Evolutionary conservation across 2,113 vertebrate genomes (phyloP).

Genomic region (Cardinalis cardinalis): DNA sequence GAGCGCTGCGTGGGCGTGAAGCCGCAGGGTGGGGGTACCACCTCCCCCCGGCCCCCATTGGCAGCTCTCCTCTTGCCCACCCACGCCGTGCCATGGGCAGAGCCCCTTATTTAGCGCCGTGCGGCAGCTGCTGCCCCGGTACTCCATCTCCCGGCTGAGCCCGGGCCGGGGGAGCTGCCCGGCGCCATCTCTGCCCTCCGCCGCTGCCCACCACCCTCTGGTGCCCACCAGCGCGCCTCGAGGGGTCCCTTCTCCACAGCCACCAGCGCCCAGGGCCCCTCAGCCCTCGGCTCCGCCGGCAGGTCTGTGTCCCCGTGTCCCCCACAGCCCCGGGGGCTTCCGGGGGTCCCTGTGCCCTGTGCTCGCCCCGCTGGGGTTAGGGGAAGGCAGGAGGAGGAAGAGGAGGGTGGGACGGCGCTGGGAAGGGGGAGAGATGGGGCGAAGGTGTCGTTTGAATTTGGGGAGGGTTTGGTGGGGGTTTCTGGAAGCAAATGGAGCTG

Average conservation of each 20-base stretch:
- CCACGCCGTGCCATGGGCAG: slow-evolving; percentile 14
- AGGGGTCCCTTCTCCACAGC: background rate
- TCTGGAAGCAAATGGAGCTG: background rate
- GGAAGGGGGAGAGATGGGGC: background rate
- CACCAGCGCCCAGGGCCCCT: accelerated
- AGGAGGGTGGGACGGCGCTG: background rate
- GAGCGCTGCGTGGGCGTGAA: slow-evolving; percentile 20
- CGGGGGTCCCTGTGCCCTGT: accelerated
- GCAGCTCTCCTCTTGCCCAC: slow-evolving; percentile 40
- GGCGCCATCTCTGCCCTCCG: accelerated
- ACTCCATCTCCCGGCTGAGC: background rate
- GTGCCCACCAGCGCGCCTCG: accelerated
- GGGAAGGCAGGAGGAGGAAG: background rate
- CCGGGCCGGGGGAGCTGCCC: background rate
- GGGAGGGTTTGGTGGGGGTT: background rate
- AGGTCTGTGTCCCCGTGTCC: background rate
- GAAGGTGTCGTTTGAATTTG: accelerated
- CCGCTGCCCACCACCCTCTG: background rate
- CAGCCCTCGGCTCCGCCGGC: background rate
- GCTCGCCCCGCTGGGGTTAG: accelerated
- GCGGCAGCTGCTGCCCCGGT: background rate
- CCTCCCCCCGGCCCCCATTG: slow-evolving; percentile 34
- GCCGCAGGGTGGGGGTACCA: background rate
- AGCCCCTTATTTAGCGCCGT: slow-evolving; percentile 32
- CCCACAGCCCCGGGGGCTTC: accelerated